Base-by-base conservation (phyloP, 2,113 vertebrate genomes). In the human (Homo sapiens) region DNA sequence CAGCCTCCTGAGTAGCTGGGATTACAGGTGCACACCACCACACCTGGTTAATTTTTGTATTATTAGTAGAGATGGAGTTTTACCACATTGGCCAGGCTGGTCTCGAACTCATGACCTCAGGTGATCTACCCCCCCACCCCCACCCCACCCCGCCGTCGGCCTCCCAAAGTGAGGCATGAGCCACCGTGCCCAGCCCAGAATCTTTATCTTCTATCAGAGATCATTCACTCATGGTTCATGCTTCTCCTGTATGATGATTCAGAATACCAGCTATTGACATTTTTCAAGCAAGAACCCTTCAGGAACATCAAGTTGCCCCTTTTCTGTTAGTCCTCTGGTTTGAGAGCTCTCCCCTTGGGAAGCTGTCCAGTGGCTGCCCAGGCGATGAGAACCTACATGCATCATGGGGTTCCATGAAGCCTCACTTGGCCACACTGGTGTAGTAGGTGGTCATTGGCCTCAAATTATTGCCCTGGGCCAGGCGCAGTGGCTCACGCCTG, bases 21-120 rank as follows among this genome's bases (percentile, higher is more conserved):
- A 64, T 27, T 64, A 30, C 12, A 64, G 27, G 30, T 13, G 30
- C 2, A 11, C 0, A 0, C 61, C 61, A 30, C 27, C 27, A 64
- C 5, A 13, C 61, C 27, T 30, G 5, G 12, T 30, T 64, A 64
- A 30, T 64, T 64, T 64, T 64, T 64, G 27, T 14, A 64, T 64
- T 64, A 13, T 64, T 64, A 30, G 27, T 64, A 64, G 61, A 64
- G 12, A 30, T 5, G 12, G 27, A 13, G 12, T 64, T 64, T 64
- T 13, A 64, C 27, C 27, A 64, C 30, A 30, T 64, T 64, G 61
- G 61, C 61, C 27, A 64, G 27, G 27, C 27, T 64, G 61, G 12
- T 64, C 61, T 64, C 61, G 12, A 64, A 64, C 61, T 64, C 61
- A 27, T 30, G 61, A 64, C 61, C 61, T 30, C 61, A 27, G 30